phyloP scores from a whole-genome alignment of 2,888 invertebrate species.

The Phengaris arion region DNA sequence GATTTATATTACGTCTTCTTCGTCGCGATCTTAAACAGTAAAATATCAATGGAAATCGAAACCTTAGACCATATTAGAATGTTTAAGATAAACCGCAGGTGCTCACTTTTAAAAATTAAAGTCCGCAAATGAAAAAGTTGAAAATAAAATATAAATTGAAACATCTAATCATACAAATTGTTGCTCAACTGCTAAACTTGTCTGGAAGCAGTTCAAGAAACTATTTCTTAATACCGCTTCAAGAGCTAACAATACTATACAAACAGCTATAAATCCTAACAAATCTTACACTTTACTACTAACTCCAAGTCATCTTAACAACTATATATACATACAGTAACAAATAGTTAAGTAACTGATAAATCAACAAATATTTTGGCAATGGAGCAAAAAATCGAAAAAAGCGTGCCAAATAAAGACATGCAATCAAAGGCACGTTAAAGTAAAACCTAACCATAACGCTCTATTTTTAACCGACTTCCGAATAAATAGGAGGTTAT shows the following conservation, averaged over 20 bases:
- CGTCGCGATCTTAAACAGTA: background rate
- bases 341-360: too few species aligned
- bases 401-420: too few species aligned
- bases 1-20: background rate
- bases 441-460: too few species aligned
- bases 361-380: too few species aligned
- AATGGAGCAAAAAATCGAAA: too few species aligned
- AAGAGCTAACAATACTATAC: constrained; percentile 25
- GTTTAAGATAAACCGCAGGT: too few species aligned
- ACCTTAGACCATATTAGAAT: too few species aligned
- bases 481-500: too few species aligned
- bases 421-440: too few species aligned
- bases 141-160: background rate
- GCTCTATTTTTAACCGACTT: too few species aligned
- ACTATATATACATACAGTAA: too few species aligned
- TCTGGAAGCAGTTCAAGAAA: constrained; percentile 10
- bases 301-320: constrained; percentile 37
- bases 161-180: constrained; percentile 16
- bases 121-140: background rate
- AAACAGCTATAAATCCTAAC: constrained; percentile 22
- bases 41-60: too few species aligned
- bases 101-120: background rate
- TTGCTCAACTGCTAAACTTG: background rate
- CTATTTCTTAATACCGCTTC: constrained; percentile 19
- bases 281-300: background rate